These are phyloP conservation scores for Marronus borbonicus DNA, from an alignment of 2,888 invertebrate genomes.

Conservation along the genomic window DNA sequence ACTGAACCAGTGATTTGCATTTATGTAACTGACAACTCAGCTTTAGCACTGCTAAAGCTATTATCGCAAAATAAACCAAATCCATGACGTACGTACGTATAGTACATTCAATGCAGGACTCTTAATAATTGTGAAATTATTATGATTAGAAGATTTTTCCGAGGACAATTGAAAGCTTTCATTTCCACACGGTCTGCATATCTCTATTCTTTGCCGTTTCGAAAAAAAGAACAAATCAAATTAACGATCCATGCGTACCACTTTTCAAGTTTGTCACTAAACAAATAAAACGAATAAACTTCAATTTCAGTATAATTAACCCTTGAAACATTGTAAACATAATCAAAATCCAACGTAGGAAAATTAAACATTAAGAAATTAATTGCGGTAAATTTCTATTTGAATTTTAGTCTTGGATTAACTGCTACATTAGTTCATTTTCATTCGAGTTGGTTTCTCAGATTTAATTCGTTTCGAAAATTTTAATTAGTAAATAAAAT, in stretches of 20 bases:
- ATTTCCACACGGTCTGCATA: conserved; percentile 1
- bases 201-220: too few species aligned
- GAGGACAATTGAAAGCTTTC: conserved; percentile 23
- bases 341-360: neutral
- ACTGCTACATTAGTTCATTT: too few species aligned
- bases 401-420: neutral
- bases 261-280: neutral
- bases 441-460: too few species aligned
- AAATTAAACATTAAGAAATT: conserved; percentile 40
- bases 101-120: conserved; percentile 63
- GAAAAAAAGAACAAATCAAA: neutral
- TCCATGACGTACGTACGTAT: conserved; percentile 51
- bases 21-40: conserved; percentile 66
- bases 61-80: conserved; percentile 65
- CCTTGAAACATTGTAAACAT: conserved; percentile 19
- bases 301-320: neutral
- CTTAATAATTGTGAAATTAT: conserved; percentile 63
- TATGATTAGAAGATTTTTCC: conserved; percentile 59
- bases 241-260: too few species aligned
- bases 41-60: conserved; percentile 64
- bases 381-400: conserved; percentile 9
- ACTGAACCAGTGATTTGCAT: conserved; percentile 64
- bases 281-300: conserved; percentile 1
- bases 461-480: too few species aligned
- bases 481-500: too few species aligned